Percentiles rank a stretch among this genome's conserved stretches.
phyloP scores from a whole-genome alignment of 2,888 invertebrate species.

The Orgyia antiqua region DNA sequence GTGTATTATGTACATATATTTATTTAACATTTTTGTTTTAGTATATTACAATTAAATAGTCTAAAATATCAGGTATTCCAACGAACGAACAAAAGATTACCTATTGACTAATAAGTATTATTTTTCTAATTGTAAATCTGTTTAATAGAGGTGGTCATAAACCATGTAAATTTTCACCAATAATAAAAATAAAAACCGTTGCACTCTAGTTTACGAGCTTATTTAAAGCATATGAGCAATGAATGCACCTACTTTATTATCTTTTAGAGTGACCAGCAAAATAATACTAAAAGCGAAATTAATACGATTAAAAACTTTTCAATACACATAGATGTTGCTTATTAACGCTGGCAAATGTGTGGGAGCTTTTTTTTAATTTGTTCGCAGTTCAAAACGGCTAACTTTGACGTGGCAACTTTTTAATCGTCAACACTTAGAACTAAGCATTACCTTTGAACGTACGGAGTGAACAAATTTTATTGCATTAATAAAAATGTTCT shows the following conservation, averaged over 20 bases:
- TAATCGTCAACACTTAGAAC: constrained; percentile 45
- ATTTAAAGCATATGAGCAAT: no score
- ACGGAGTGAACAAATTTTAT: constrained; percentile 29
- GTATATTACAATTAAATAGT: no score
- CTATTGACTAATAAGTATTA: no score
- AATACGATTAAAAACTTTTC: constrained; percentile 36
- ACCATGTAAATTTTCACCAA: no score
- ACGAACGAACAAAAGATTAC: no score
- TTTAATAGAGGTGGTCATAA: no score
- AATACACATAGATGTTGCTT: constrained; percentile 31
- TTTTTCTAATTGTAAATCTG: no score
- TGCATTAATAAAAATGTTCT: constrained; percentile 29
- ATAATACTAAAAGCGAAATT: constrained; percentile 31
- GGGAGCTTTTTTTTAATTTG: constrained; percentile 34
- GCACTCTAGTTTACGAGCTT: no score
- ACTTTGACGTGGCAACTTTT: constrained; percentile 46
- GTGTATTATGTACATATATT: no score
- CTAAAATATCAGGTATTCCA: no score
- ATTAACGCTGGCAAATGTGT: constrained; percentile 28
- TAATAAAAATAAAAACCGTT: no score
- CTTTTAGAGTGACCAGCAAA: constrained; percentile 22
- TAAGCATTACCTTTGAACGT: constrained; percentile 35
- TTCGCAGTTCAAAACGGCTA: constrained; percentile 39
- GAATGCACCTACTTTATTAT: constrained; percentile 26
- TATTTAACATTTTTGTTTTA: no score